Evolutionary conservation across 2,797 vertebrate genomes (phyloP).

Genomic region (Pipistrellus nathusii): DNA sequence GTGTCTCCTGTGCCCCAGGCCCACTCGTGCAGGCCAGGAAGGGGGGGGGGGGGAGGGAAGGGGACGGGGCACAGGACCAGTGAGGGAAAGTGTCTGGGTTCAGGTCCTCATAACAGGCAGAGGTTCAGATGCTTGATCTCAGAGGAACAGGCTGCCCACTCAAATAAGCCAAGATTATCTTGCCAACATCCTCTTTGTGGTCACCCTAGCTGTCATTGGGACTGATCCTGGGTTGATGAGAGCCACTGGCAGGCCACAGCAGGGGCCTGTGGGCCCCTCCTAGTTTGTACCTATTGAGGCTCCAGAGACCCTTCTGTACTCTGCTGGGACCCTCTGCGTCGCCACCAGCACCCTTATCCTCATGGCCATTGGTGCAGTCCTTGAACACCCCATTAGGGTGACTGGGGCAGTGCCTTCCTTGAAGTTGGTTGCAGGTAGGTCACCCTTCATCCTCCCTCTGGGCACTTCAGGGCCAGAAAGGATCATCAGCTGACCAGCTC

Average conservation of each 20-base stretch:
- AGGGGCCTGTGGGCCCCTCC: not conserved
- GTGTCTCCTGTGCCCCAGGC: not conserved
- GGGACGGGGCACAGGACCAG: not conserved
- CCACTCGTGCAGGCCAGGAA: fast-evolving
- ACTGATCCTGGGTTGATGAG: constrained; percentile 12
- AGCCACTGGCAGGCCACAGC: not conserved
- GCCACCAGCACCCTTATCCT: not conserved
- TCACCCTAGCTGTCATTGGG: not conserved
- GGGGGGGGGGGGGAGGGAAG: fast-evolving
- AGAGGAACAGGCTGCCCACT: not conserved
- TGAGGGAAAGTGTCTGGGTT: fast-evolving
- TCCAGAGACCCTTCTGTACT: not conserved
- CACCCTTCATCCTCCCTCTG: not conserved
- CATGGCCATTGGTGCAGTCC: not conserved
- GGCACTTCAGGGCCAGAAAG: not conserved
- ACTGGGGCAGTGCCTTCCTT: not conserved
- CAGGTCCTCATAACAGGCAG: not conserved
- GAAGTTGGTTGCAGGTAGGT: not conserved
- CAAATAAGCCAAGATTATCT: not conserved
- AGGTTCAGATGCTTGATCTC: not conserved
- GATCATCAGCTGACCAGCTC: not conserved
- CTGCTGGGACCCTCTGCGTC: not conserved
- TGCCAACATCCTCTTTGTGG: constrained; percentile 53
- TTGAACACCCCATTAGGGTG: not conserved
- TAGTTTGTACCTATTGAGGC: not conserved